These are phyloP conservation scores for Amphipoea oculea DNA, from an alignment of 2,888 invertebrate species.

Conservation along the genomic window DNA sequence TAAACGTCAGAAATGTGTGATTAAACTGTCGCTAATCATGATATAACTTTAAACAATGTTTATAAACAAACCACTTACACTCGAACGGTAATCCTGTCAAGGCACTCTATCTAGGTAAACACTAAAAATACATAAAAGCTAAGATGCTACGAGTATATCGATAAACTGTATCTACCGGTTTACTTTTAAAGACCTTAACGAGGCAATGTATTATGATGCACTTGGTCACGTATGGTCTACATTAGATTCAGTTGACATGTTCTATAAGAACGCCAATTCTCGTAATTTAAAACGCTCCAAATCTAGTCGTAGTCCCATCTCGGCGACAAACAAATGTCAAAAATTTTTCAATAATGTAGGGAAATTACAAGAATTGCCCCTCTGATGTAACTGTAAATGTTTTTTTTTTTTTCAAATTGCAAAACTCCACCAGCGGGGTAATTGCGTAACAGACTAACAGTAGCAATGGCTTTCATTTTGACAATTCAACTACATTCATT, in stretches of 20 bases:
- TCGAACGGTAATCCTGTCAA: not conserved
- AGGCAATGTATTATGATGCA: not conserved
- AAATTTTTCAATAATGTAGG: no score
- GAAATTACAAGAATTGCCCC: no score
- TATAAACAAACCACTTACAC: no score
- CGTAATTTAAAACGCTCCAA: no score
- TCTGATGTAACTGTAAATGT: not conserved
- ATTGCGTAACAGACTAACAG: no score
- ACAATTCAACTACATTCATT: no score
- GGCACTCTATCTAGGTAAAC: not conserved
- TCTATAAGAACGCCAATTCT: not conserved
- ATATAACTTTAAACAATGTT: no score
- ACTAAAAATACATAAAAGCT: not conserved
- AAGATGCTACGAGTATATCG: not conserved
- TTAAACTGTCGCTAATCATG: not conserved
- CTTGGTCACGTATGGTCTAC: not conserved
- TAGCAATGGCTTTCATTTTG: no score
- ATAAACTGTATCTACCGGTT: constrained; percentile 1
- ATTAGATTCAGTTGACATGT: not conserved
- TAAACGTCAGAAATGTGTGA: no score
- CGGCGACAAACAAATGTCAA: no score
- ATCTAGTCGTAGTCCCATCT: no score
- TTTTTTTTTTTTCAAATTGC: not conserved
- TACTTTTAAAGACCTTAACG: not conserved
- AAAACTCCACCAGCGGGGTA: not conserved